Percentiles rank a stretch among this genome's conserved stretches.
Evolutionary conservation across 2,113 vertebrate species (phyloP).

Genomic region (Talpa occidentalis): DNA sequence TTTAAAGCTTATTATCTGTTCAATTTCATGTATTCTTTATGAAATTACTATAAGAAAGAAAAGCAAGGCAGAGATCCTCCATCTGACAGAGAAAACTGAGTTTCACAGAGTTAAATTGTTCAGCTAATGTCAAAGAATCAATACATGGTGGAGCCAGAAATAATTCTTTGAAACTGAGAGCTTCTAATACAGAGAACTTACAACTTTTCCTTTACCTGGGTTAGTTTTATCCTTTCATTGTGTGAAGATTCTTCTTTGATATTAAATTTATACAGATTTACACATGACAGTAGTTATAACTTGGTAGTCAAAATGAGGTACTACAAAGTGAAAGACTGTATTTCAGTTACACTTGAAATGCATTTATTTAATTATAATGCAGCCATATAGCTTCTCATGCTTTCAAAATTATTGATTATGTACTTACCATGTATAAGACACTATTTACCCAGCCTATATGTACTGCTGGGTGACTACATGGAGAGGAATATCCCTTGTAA

Average conservation of each 20-base stretch:
- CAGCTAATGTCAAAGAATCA: neutral
- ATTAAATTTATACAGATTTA: neutral
- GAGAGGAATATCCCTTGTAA: neutral
- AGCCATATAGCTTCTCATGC: neutral
- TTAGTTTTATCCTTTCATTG: neutral
- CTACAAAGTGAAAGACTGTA: neutral
- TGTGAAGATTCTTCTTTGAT: neutral
- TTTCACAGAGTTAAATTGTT: neutral
- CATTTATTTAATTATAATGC: neutral
- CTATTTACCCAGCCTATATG: neutral
- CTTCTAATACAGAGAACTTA: neutral
- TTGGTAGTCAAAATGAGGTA: conserved; percentile 10
- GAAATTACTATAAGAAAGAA: neutral
- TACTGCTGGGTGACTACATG: neutral
- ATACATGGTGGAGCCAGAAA: neutral
- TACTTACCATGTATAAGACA: neutral
- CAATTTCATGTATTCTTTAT: conserved; percentile 1
- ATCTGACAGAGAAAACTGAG: neutral
- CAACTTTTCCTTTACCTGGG: neutral
- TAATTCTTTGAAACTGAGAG: neutral
- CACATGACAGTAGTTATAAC: neutral
- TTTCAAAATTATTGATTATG: conserved; percentile 29
- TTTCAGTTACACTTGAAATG: neutral
- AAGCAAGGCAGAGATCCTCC: neutral
- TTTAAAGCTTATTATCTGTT: neutral